Percentiles rank a stretch among this genome's conserved stretches.
phyloP scores from a whole-genome alignment of 1,140 invertebrate genomes.

The Aricia agestis region DNA sequence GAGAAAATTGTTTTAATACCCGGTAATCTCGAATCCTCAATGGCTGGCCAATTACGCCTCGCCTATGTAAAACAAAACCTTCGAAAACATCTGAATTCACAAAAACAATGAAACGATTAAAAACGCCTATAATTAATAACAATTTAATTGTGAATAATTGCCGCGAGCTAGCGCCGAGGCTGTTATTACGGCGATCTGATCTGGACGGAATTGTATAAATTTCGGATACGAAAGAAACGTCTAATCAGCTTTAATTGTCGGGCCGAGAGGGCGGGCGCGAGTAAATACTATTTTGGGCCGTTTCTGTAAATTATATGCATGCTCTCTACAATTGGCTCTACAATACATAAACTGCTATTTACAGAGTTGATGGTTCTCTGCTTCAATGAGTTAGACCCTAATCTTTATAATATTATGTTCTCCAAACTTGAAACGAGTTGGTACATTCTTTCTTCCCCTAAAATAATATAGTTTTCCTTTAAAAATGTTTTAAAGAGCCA shows the following conservation, averaged over 20 bases:
- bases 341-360: background rate
- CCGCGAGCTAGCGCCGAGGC: background rate
- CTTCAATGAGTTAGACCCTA: too few relatives aligned
- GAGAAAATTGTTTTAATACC: background rate
- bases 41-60: background rate
- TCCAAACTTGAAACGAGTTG: too few relatives aligned
- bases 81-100: background rate
- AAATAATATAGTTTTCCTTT: too few relatives aligned
- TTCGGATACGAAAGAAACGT: conserved; percentile 9
- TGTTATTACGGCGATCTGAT: conserved; percentile 12
- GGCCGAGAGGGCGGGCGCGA: background rate
- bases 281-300: conserved; percentile 2
- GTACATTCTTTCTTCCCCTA: too few relatives aligned
- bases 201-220: conserved; percentile 9
- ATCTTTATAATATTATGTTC: too few relatives aligned
- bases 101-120: conserved; percentile 9
- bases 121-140: conserved; percentile 11
- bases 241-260: conserved; percentile 14
- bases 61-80: background rate
- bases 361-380: background rate
- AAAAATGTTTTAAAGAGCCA: too few relatives aligned
- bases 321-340: background rate
- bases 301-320: background rate
- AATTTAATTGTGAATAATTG: conserved; percentile 14
- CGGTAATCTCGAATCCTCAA: background rate